phyloP scores from a whole-genome alignment of 1,140 invertebrate genomes.

The Halesus radiatus region DNA sequence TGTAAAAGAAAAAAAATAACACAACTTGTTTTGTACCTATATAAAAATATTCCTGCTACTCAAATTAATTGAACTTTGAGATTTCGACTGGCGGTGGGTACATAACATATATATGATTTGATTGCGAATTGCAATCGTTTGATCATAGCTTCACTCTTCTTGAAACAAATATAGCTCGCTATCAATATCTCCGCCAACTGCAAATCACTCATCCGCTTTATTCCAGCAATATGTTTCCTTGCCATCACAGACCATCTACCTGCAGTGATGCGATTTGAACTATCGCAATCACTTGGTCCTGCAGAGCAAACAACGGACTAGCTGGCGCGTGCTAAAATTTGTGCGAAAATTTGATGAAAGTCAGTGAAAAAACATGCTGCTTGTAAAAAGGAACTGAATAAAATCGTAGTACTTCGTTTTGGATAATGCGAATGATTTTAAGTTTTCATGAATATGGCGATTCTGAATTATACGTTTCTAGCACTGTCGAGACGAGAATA shows the following conservation, averaged over 20 bases:
- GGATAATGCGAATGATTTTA: background rate
- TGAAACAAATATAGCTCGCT: constrained; percentile 8
- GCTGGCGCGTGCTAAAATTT: background rate
- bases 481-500: background rate
- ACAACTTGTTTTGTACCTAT: too few relatives aligned
- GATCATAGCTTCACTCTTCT: background rate
- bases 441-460: background rate
- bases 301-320: background rate
- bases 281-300: background rate
- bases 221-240: constrained; percentile 9
- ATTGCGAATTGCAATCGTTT: too few relatives aligned
- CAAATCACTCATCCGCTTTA: constrained; percentile 19
- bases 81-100: too few relatives aligned
- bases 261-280: constrained; percentile 1
- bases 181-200: background rate
- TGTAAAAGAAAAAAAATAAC: too few relatives aligned
- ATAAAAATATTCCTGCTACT: too few relatives aligned
- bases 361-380: background rate
- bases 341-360: background rate
- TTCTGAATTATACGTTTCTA: background rate
- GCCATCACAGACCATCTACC: background rate
- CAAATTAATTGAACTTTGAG: too few relatives aligned
- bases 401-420: background rate
- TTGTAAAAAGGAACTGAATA: background rate
- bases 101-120: too few relatives aligned